Percentiles rank a stretch among this genome's conserved stretches.
phyloP scores from a whole-genome alignment of 2,888 invertebrate species.

The Zootermopsis nevadensis region DNA sequence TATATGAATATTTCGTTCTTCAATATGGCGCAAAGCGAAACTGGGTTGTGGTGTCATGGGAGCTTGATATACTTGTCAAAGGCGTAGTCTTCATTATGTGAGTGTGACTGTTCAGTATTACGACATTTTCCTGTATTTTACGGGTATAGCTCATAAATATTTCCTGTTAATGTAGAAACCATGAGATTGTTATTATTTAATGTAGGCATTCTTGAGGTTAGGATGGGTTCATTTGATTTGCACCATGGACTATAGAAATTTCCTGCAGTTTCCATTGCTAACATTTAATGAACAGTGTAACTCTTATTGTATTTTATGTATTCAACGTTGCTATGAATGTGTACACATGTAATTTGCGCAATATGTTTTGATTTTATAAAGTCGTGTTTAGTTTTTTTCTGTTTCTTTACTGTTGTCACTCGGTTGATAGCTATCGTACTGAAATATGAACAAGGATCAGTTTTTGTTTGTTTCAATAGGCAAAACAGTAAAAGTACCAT shows the following conservation, averaged over 20 bases:
- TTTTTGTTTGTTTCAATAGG: too few species aligned
- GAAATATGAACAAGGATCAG: too few species aligned
- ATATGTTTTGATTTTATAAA: not conserved
- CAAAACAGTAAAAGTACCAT: too few species aligned
- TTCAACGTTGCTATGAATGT: not conserved
- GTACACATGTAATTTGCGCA: not conserved
- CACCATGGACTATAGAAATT: not conserved
- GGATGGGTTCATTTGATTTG: not conserved
- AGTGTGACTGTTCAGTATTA: not conserved
- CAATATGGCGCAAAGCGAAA: constrained; percentile 20
- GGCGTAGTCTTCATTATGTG: not conserved
- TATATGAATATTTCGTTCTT: not conserved
- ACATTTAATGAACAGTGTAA: not conserved
- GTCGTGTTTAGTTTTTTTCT: not conserved
- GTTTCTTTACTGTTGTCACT: too few species aligned
- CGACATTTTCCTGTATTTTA: not conserved
- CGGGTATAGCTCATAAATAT: not conserved
- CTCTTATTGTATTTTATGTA: not conserved
- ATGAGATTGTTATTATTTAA: not conserved
- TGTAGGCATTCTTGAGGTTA: constrained; percentile 4
- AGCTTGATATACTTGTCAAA: constrained; percentile 5
- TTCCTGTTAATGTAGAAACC: not conserved
- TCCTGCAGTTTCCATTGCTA: not conserved
- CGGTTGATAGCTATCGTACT: too few species aligned
- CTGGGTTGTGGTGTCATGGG: not conserved